Evolutionary conservation across 1,140 invertebrate genomes (phyloP), one percentile per base, ranked within the genome.

Genomic region (Dreissena rostriformis): DNA sequence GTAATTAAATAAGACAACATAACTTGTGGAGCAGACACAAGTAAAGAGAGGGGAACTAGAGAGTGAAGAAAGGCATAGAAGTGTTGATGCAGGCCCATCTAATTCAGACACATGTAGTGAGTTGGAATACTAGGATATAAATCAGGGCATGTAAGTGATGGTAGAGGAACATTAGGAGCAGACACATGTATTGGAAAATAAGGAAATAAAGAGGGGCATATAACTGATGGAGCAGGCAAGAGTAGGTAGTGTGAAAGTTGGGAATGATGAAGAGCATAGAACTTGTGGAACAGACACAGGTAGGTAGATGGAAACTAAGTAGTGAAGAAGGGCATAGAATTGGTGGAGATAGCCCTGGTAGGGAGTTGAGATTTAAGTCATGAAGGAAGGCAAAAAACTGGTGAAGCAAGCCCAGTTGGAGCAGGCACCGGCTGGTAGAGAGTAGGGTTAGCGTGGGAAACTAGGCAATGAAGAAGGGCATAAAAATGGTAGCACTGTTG

Each of bases 81-180:
- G 93, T 96, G n/a, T 95, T 95, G 17, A 96, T 97, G 74, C 95
- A 97, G 89, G 95, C 96, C 1, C 95, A 97, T 77, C 96, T 97
- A 85, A 97, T 87, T 24, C 52, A 72, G 14, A 72, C 83, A 63
- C 77, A 90, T 51, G 67, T 86, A 24, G n/a, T 94, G 97, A 87
- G n/a, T n/a, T n/a, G n/a, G n/a, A n/a, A n/a, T n/a, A n/a, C n/a
- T n/a, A n/a, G n/a, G n/a, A n/a, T n/a, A n/a, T n/a, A 91, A 94
- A 96, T n/a, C n/a, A n/a, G 68, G 95, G 96, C 65, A 94, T 96
- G 51, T 96, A 97, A 76, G 93, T 96, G n/a, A 95, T 95, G 17
- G 96, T 97, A 74, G 95, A 97, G 89, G 95, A 96, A 0, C 95
- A 97, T 77, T 96, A 97, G 85, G 97, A 97, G 87, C 96, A 96